Evolutionary conservation across 2,113 vertebrate genomes (phyloP).

Genomic region (Thomomys bottae): DNA sequence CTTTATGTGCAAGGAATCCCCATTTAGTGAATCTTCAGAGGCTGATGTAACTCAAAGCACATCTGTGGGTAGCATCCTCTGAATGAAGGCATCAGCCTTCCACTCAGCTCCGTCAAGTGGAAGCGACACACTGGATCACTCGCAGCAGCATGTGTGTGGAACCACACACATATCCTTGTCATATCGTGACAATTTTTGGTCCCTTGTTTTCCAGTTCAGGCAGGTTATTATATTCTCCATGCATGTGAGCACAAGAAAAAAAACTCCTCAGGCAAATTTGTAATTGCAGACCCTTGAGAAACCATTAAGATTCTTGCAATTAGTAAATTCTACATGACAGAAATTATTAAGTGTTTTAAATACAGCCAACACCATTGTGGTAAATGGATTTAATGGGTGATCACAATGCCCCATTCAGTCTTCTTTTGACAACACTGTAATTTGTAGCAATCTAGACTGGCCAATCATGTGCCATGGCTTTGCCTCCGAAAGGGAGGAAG

Average conservation of each 20-base stretch:
- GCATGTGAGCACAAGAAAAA: neutral
- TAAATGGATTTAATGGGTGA: conserved; percentile 65
- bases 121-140: neutral
- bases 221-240: neutral
- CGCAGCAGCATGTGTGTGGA: neutral
- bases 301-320: conserved; percentile 14
- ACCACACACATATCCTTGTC: neutral
- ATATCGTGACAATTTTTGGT: neutral
- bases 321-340: conserved; percentile 52
- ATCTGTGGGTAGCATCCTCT: neutral
- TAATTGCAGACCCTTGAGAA: conserved; percentile 50
- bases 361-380: conserved; percentile 40
- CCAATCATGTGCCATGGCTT: neutral
- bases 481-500: neutral
- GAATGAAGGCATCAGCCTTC: neutral
- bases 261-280: neutral
- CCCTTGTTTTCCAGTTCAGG: neutral
- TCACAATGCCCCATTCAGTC: conserved; percentile 14
- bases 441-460: conserved; percentile 43
- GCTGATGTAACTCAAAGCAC: conserved; percentile 26
- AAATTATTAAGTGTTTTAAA: conserved; percentile 42
- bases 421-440: conserved; percentile 56
- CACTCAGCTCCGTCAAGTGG: neutral
- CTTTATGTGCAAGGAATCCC: neutral
- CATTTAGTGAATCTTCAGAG: neutral